Evolutionary conservation across 2,797 vertebrate species (phyloP).

Genomic region (Betta splendens): DNA sequence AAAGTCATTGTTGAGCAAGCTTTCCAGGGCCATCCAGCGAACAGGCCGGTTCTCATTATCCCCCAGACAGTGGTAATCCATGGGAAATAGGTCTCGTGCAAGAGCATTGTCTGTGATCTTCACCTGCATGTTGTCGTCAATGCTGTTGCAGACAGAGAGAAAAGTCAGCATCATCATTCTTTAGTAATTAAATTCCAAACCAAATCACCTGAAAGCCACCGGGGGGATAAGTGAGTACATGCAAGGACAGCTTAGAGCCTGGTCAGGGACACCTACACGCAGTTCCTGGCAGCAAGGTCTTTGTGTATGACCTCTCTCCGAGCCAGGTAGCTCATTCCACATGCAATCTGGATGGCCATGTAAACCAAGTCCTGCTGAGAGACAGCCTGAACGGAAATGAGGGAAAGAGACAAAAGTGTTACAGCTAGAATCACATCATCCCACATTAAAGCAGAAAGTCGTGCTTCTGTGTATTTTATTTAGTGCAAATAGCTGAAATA

Average conservation of each 20-base stretch:
- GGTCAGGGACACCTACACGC: constrained; percentile 88
- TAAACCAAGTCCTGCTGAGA: constrained; percentile 98
- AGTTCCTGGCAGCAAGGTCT: constrained; percentile 97
- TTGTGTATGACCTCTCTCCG: constrained; percentile 98
- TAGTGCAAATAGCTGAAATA: not conserved
- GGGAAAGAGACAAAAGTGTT: constrained; percentile 17
- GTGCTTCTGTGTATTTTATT: too few species aligned
- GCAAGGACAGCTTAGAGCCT: not conserved
- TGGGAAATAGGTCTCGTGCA: constrained; percentile 95
- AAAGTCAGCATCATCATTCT: not conserved
- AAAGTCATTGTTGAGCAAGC: constrained; percentile 96
- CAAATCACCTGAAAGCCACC: constrained; percentile 18
- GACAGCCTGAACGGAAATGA: constrained; percentile 85
- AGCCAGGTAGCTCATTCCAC: constrained; percentile 98
- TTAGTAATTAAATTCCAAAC: constrained; percentile 19
- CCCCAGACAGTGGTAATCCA: constrained; percentile 99
- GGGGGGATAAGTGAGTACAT: not conserved
- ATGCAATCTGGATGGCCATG: constrained; percentile 99
- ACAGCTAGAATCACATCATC: too few species aligned
- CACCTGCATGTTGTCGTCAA: constrained; percentile 97
- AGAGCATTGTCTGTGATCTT: constrained; percentile 99
- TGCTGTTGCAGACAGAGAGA: constrained; percentile 75
- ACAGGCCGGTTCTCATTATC: constrained; percentile 98
- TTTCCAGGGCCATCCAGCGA: constrained; percentile 99
- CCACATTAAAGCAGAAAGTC: not conserved